A percentile compares a stretch with the other conserved stretches of the same genome.
These are phyloP conservation scores for Nibea coibor DNA, from an alignment of 2,113 vertebrate genomes.

Conservation along the genomic window DNA sequence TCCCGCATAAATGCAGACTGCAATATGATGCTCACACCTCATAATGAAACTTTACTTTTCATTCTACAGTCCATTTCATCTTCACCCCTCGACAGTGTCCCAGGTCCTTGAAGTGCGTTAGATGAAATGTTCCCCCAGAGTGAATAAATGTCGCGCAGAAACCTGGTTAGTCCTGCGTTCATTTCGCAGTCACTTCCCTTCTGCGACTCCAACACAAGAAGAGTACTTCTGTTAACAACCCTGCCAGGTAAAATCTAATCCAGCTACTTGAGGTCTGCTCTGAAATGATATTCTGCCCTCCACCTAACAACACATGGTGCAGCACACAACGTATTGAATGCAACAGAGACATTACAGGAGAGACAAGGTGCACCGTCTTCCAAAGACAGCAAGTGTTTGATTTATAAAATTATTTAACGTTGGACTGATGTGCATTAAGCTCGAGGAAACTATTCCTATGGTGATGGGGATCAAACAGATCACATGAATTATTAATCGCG, in stretches of 20 bases:
- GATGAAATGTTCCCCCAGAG: conserved; percentile 64
- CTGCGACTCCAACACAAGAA: conserved; percentile 61
- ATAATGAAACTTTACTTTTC: conserved; percentile 80
- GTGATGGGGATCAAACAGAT: conserved; percentile 81
- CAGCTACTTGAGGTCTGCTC: conserved; percentile 58
- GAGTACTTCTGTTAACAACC: conserved; percentile 73
- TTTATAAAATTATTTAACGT: conserved; percentile 48
- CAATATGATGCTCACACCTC: conserved; percentile 60
- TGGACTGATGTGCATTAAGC: conserved; percentile 68
- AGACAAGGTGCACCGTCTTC: conserved; percentile 64
- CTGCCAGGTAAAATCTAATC: conserved; percentile 68
- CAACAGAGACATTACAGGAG: conserved; percentile 60
- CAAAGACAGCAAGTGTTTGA: conserved; percentile 62
- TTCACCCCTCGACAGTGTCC: conserved; percentile 48
- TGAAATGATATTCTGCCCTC: conserved; percentile 58
- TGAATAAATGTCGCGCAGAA: conserved; percentile 58
- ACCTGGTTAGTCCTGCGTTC: conserved; percentile 59
- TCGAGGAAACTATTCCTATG: conserved; percentile 74
- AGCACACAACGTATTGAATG: conserved; percentile 45
- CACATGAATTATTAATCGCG: conserved; percentile 84
- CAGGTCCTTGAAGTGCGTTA: conserved; percentile 56
- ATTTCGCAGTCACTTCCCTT: conserved; percentile 64
- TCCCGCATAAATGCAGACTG: conserved; percentile 22
- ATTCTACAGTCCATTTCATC: conserved; percentile 69
- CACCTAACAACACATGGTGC: conserved; percentile 53